Evolutionary conservation across 2,113 vertebrate genomes (phyloP), one percentile per base, ranked within the genome.

Genomic region (Lampris megalopsis): DNA sequence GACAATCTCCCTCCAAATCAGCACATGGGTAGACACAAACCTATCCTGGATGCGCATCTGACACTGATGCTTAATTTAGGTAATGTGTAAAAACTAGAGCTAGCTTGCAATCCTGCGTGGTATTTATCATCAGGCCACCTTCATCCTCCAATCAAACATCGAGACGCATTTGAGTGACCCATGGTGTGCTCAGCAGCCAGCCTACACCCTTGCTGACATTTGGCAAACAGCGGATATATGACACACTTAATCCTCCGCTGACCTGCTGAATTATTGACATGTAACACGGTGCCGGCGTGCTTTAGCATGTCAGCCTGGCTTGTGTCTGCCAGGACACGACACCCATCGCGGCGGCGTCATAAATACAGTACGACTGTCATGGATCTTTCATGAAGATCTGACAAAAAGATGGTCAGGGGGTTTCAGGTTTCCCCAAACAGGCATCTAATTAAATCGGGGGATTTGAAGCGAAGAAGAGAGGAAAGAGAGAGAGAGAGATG

Each of bases 361-460:
- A 88, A 82, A 84, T 77, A 87, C 64, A 72, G 38, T 75, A 81
- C 73, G 81, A 81, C 41, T 6, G 6, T n/a, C 72, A 60, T 88
- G 7, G 40, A 88, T 77, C 68, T 81, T 77, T 71, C 54, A 88
- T 83, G 67, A 76, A 59, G 63, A 43, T 24, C 61, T 24, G 24
- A 24, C 24, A 24, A 24, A 24, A 24, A 24, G 24, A 24, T 24
- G 24, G 24, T 24, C 63, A 63, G 40, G 47, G 71, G 59, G 36
- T 81, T 73, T 89, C 79, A 36, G 13, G 76, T 86, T 80, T 71
- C 79, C 48, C 41, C 24, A 24, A 49, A 24, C 57, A 62, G 60
- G 64, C 60, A 52, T 63, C 59, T 73, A 41, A 64, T 73, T 76
- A 57, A 73, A 40, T 24, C 63, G 50, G 4, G 9, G 9, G 70